These are phyloP conservation scores for Tolmerus cingulatus DNA, from an alignment of 2,888 invertebrate species.

Conservation along the genomic window DNA sequence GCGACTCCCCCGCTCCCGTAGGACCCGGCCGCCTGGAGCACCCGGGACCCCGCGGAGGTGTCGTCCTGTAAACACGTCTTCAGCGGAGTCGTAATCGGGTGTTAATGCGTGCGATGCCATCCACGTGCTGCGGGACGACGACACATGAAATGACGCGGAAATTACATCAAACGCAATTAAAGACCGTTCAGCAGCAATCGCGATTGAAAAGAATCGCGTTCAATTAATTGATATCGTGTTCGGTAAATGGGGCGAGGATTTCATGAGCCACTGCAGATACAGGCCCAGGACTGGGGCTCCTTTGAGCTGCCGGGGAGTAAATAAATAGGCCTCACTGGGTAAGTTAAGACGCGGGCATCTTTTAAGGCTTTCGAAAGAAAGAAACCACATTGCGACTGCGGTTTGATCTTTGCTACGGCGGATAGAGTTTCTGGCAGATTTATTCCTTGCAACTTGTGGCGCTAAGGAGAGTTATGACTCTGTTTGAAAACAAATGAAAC, in stretches of 20 bases:
- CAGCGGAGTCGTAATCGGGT: not conserved
- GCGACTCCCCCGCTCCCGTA: not conserved
- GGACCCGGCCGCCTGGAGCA: not conserved
- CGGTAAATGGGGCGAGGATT: not conserved
- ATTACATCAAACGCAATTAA: not conserved
- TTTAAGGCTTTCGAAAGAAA: not conserved
- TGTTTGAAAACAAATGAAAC: too few relatives aligned
- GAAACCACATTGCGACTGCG: not conserved
- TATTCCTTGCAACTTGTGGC: not conserved
- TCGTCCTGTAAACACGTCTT: not conserved
- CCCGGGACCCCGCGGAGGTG: not conserved
- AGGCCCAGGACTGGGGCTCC: not conserved
- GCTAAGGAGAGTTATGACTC: too few relatives aligned
- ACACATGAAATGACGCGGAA: slow-evolving; percentile 10
- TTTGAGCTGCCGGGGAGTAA: not conserved
- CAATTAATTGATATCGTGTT: not conserved
- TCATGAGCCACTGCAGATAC: not conserved
- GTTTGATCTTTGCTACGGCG: not conserved
- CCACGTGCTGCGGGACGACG: slow-evolving; percentile 3
- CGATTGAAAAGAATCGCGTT: not conserved
- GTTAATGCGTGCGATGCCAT: not conserved
- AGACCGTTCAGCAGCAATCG: not conserved
- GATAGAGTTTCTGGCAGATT: not conserved
- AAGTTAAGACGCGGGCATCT: not conserved
- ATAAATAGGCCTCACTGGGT: not conserved